Base-by-base conservation (phyloP, 2,888 invertebrate species). In the Horisme vitalbata region DNA sequence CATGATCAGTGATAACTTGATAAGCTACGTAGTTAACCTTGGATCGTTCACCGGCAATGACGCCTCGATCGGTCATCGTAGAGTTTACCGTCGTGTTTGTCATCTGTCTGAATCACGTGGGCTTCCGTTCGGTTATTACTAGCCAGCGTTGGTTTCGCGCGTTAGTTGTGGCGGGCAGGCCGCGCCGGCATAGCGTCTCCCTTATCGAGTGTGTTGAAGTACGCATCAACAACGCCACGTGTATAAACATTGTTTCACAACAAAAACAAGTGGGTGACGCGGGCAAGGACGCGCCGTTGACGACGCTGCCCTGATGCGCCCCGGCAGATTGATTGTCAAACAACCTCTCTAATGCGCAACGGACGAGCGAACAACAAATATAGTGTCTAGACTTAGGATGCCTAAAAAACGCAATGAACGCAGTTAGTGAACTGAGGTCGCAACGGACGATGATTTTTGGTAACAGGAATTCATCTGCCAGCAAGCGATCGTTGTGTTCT, bases 241-340 rank as follows among this genome's bases (percentile, higher is more conserved):
- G 87, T 85, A 80, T 81, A 83, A 85, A 87, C 85, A 86, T 78
- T 83, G 83, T 85, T 81, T 84, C 85, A 84, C 85, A 85, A 87
- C 83, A 85, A 87, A 76, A 83, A 83, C 85, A 86, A 75, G 76
- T 76, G 79, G 72, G 70, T 73, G 80, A 75, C 75, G 75, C 71
- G 70, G 68, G 68, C 83, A 81, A 82, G 79, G 80, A 82, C 82
- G 79, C 75, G 63, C 55, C 66, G 70, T 65, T 68, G 69, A 68
- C 71, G 64, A 53, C 68, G 35, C 44, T 49, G 33, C 54, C 57
- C 55, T 55, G 62, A 54, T 67, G 63, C 66, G 69, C 61, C 59
- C 61, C 55, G 62, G 59, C 56, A 54, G 61, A 69, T 71, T 70
- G 67, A 68, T 71, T 61, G 64, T 64, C 62, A 62, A 65, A 63